phyloP scores from a whole-genome alignment of 2,797 vertebrate genomes.

The Mus caroli region DNA sequence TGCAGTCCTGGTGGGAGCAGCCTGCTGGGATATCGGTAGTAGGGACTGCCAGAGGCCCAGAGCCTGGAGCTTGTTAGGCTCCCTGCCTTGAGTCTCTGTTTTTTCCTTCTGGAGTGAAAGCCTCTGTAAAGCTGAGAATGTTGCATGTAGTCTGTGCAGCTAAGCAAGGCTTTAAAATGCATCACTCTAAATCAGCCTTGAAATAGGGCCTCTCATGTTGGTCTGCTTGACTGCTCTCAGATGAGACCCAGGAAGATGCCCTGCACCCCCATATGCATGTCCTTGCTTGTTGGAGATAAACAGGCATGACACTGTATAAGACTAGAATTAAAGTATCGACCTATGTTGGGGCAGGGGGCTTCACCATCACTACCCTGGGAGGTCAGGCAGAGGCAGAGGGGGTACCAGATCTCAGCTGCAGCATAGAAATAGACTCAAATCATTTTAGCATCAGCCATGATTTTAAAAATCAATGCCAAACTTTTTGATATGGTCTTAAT shows the following conservation, averaged over 20 bases:
- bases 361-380: constrained; percentile 30
- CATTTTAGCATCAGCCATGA: constrained; percentile 68
- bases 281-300: constrained; percentile 55
- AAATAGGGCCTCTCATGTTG: background rate
- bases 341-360: background rate
- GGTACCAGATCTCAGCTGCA: background rate
- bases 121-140: background rate
- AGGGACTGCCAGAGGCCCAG: background rate
- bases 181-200: constrained; percentile 66
- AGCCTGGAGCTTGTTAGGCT: background rate
- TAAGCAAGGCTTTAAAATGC: constrained; percentile 48
- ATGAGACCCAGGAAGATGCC: constrained; percentile 27
- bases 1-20: background rate
- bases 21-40: background rate
- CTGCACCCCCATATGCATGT: background rate
- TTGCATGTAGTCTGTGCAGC: background rate
- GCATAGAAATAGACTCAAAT: constrained; percentile 70
- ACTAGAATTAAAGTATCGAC: constrained; percentile 41
- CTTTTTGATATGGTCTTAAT: constrained; percentile 65
- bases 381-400: constrained; percentile 34
- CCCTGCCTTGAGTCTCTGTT: background rate
- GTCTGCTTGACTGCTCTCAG: constrained; percentile 39
- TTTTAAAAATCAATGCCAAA: constrained; percentile 76
- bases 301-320: constrained; percentile 16
- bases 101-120: background rate